Conservation (phyloP, 2,797 vertebrate genomes). For the Myripristis jacobus region DNA sequence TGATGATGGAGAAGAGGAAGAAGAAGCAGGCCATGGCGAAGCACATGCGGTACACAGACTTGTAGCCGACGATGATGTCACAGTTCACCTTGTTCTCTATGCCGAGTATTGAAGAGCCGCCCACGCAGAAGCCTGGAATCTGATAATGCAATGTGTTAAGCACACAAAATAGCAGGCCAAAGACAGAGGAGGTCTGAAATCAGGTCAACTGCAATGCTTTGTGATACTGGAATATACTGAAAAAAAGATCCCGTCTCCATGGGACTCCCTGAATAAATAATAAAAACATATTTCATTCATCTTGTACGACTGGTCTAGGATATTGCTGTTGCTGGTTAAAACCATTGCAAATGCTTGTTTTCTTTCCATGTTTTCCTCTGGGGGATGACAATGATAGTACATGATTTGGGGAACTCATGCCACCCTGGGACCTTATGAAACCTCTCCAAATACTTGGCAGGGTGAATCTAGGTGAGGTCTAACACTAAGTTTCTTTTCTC, state of each 20-base stretch:
- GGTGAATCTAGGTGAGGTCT: no score
- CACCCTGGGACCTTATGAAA: not conserved
- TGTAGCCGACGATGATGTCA: slow-evolving; percentile 89
- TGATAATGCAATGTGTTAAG: slow-evolving; percentile 56
- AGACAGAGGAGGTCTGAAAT: not conserved
- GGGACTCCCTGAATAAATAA: slow-evolving; percentile 4
- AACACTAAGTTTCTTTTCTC: no score
- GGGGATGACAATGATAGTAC: not conserved
- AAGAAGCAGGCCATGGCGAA: slow-evolving; percentile 92
- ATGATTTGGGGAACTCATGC: not conserved
- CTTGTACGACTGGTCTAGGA: slow-evolving; percentile 1
- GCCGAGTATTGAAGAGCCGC: slow-evolving; percentile 51
- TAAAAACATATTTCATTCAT: slow-evolving; percentile 5
- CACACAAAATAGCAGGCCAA: not conserved
- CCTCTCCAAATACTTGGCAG: no score
- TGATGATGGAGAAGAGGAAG: slow-evolving; percentile 88
- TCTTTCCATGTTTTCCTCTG: not conserved
- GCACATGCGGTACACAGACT: slow-evolving; percentile 93
- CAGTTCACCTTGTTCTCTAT: slow-evolving; percentile 84
- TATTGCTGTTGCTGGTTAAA: slow-evolving; percentile 48
- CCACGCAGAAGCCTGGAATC: slow-evolving; percentile 92
- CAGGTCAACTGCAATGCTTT: not conserved
- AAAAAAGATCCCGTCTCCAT: no score
- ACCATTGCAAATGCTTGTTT: slow-evolving; percentile 19
- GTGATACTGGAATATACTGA: not conserved